A percentile compares a stretch with the other conserved stretches of the same genome.
Conservation (phyloP, 2,113 vertebrate species). For the Dasyornis broadbenti region DNA sequence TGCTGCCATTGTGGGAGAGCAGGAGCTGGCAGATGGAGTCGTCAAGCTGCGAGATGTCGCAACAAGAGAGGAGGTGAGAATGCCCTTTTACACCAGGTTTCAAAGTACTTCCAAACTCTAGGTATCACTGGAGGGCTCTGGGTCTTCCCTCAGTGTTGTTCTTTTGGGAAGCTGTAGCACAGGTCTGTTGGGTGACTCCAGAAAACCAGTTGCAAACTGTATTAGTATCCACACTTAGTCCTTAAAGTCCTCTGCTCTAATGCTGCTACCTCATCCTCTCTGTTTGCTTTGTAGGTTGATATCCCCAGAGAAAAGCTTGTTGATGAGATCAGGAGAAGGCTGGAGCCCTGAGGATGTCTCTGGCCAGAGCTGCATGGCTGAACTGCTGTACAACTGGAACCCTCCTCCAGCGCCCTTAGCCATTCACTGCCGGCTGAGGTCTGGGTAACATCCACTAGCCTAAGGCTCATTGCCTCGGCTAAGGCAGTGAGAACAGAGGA, state of each 20-base stretch:
- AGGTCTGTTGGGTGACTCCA: not conserved
- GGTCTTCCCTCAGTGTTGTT: not conserved
- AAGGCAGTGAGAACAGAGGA: not conserved
- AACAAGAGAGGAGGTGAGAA: slow-evolving; percentile 84
- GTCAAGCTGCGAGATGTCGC: slow-evolving; percentile 85
- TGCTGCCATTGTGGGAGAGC: slow-evolving; percentile 88
- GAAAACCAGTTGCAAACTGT: not conserved
- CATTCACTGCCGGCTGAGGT: fast-evolving
- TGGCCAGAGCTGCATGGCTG: not conserved
- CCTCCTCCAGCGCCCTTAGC: not conserved
- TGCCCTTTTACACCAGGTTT: not conserved
- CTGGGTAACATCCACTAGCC: not conserved
- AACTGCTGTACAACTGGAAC: not conserved
- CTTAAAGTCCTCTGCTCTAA: not conserved
- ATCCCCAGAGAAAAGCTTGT: slow-evolving; percentile 75
- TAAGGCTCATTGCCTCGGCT: not conserved
- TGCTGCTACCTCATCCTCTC: not conserved
- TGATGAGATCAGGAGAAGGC: slow-evolving; percentile 71
- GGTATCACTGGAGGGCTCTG: not conserved
- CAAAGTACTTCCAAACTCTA: not conserved
- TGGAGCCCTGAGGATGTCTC: not conserved
- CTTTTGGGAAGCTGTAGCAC: not conserved
- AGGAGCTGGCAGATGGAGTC: slow-evolving; percentile 84
- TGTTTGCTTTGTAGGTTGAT: slow-evolving; percentile 68
- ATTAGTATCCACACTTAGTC: not conserved